These are phyloP conservation scores for Oxyura jamaicensis DNA, from an alignment of 2,113 vertebrate species.

Conservation along the genomic window DNA sequence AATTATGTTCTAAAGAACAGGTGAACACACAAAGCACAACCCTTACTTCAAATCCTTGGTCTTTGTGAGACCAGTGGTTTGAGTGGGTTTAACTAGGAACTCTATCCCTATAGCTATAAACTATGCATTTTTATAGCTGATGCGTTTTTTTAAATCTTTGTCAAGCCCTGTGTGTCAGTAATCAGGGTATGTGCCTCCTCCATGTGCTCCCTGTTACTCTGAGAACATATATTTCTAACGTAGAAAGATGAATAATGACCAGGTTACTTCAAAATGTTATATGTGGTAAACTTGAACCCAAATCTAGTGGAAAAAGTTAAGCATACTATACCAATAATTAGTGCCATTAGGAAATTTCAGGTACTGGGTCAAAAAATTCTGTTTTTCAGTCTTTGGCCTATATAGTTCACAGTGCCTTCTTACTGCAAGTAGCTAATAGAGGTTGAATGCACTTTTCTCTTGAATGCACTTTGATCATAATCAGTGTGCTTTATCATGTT, in stretches of 20 bases:
- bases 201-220: background rate
- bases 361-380: background rate
- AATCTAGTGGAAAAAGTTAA: background rate
- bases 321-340: background rate
- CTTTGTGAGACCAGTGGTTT: background rate
- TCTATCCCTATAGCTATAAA: background rate
- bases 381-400: background rate
- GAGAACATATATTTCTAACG: background rate
- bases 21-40: background rate
- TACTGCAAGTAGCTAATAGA: background rate
- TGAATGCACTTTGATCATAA: background rate
- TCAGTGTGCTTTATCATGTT: background rate
- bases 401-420: background rate
- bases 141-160: background rate
- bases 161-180: background rate
- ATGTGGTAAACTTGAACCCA: background rate
- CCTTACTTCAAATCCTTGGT: background rate
- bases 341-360: background rate
- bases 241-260: background rate
- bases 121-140: background rate
- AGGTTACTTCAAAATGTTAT: background rate
- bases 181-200: background rate
- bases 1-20: background rate
- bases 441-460: background rate
- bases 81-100: background rate